phyloP scores from a whole-genome alignment of 1,140 invertebrate genomes.

The Dendrolimus punctatus region DNA sequence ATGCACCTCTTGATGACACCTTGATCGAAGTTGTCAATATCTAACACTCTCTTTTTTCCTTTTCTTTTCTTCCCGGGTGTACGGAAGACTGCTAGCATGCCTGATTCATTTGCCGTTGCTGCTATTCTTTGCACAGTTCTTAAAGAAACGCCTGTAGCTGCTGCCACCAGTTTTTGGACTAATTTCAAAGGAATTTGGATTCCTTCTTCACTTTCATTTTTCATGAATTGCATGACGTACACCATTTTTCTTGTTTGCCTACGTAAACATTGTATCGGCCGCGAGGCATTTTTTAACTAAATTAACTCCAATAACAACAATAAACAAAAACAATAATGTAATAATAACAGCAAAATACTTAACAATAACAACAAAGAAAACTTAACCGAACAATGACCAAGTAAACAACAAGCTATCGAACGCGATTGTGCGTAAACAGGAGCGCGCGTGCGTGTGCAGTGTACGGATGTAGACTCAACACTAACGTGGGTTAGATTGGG shows the following conservation, averaged over 20 bases:
- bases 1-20: conserved; percentile 14
- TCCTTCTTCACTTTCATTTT: conserved; percentile 6
- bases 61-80: conserved; percentile 18
- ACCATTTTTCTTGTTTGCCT: conserved; percentile 5
- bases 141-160: conserved; percentile 3
- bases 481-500: too few species aligned
- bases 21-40: conserved; percentile 18
- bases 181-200: background rate
- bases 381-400: too few species aligned
- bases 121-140: conserved; percentile 2
- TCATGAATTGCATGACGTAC: conserved; percentile 4
- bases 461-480: too few species aligned
- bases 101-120: background rate
- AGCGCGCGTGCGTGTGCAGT: too few species aligned
- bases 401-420: too few species aligned
- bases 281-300: conserved; percentile 8
- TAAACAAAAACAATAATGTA: too few species aligned
- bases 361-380: too few species aligned
- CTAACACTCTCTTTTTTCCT: conserved; percentile 12
- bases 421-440: too few species aligned
- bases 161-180: conserved; percentile 1
- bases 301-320: too few species aligned
- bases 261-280: conserved; percentile 1
- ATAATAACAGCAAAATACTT: too few species aligned
- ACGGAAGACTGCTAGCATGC: conserved; percentile 10